Evolutionary conservation across 2,113 vertebrate species (phyloP).

Genomic region (Polyodon spathula): DNA sequence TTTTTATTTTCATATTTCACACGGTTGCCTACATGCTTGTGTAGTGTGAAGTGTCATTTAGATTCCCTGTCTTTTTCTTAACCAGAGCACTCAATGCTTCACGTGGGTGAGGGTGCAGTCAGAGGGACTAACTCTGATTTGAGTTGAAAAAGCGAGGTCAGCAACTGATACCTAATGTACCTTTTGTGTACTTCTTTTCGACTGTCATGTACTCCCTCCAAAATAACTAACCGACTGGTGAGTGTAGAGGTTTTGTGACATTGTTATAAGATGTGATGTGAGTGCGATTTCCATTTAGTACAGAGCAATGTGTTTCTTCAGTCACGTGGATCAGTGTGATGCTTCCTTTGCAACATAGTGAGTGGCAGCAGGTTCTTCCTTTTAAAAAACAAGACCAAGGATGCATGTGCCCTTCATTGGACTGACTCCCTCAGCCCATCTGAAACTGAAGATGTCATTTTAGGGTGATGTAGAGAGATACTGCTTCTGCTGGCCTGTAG

Average conservation of each 20-base stretch:
- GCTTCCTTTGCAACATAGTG: neutral
- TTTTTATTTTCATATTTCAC: conserved; percentile 92
- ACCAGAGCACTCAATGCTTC: conserved; percentile 73
- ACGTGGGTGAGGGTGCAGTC: conserved; percentile 38
- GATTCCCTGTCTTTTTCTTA: conserved; percentile 68
- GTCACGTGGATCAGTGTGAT: conserved; percentile 21
- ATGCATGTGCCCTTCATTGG: conserved; percentile 11
- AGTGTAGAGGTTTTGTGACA: conserved; percentile 60
- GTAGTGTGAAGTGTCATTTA: conserved; percentile 77
- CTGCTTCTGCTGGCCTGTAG: too few species aligned
- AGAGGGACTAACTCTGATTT: conserved; percentile 39
- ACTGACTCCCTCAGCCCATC: conserved; percentile 20
- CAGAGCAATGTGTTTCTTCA: conserved; percentile 49
- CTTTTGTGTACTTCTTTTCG: conserved; percentile 77
- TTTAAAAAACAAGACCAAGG: conserved; percentile 5
- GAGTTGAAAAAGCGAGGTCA: conserved; percentile 60
- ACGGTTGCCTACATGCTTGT: conserved; percentile 74
- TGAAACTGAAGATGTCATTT: conserved; percentile 9
- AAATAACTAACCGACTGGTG: conserved; percentile 64
- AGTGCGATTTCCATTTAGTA: conserved; percentile 58
- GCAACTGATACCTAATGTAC: conserved; percentile 87
- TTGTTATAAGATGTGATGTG: conserved; percentile 54
- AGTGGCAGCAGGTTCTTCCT: neutral
- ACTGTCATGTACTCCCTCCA: conserved; percentile 67
- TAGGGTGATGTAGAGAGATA: conserved; percentile 7